Evolutionary conservation across 2,888 invertebrate genomes (phyloP).

Genomic region (Campoletis raptor): DNA sequence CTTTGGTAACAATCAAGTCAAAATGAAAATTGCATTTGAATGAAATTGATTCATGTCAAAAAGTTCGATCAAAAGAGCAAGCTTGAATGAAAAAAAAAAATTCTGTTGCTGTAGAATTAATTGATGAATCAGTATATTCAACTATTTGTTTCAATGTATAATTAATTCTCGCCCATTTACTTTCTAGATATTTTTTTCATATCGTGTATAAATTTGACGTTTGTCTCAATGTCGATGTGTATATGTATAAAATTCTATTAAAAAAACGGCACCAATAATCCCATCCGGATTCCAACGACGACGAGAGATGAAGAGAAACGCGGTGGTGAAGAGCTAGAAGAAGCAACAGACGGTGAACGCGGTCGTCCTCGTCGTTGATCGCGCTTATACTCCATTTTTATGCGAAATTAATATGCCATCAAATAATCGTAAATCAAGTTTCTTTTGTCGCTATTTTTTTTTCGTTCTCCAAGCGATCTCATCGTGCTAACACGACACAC

Average conservation of each 20-base stretch:
- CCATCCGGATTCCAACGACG: conserved; percentile 64
- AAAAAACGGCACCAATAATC: conserved; percentile 35
- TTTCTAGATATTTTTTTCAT: background rate
- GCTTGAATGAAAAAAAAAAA: background rate
- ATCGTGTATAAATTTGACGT: background rate
- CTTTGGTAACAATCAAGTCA: too few relatives aligned
- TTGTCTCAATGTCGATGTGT: background rate
- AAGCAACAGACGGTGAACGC: conserved; percentile 37
- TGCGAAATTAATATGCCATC: conserved; percentile 69
- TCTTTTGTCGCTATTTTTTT: conserved; percentile 63
- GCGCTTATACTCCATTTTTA: conserved; percentile 65
- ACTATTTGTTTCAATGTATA: background rate
- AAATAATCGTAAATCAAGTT: conserved; percentile 69
- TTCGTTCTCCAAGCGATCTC: conserved; percentile 27
- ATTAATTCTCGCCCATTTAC: background rate
- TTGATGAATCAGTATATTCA: background rate
- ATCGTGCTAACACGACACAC: conserved; percentile 41
- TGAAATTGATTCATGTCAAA: background rate
- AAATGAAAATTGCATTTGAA: background rate
- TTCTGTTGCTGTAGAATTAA: background rate
- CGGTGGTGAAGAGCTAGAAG: conserved; percentile 7
- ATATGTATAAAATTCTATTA: background rate
- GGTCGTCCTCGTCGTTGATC: conserved; percentile 49
- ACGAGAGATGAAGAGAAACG: conserved; percentile 26
- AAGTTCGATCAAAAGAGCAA: background rate